A percentile compares a stretch with the other conserved stretches of the same genome.
phyloP scores from a whole-genome alignment of 2,797 vertebrate genomes.

The Arctocebus calabarensis region DNA sequence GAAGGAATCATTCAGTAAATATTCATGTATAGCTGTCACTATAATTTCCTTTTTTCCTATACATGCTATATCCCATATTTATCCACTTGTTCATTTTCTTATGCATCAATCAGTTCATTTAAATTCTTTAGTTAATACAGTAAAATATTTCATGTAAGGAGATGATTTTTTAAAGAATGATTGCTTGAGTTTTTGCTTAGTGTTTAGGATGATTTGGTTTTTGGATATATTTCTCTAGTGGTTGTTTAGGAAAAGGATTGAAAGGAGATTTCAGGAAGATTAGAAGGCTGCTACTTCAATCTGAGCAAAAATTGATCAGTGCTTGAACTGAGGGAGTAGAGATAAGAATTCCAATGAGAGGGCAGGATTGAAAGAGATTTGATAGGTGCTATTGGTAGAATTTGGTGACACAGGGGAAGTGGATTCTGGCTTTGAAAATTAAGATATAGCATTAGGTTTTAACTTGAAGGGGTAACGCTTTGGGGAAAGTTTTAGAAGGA shows the following conservation, averaged over 20 bases:
- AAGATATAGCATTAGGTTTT: constrained; percentile 41
- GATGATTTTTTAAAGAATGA: constrained; percentile 6
- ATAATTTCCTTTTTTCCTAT: background rate
- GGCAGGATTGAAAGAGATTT: constrained; percentile 11
- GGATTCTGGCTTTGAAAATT: constrained; percentile 52
- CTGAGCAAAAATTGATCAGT: constrained; percentile 69
- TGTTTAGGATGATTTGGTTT: constrained; percentile 15
- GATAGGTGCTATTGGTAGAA: background rate
- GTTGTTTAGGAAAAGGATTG: constrained; percentile 2
- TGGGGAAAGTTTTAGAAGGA: background rate
- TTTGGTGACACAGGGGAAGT: constrained; percentile 36
- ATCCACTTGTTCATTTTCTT: background rate
- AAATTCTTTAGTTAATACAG: background rate
- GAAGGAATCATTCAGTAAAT: background rate
- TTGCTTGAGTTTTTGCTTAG: background rate
- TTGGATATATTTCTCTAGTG: constrained; percentile 42
- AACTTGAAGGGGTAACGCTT: constrained; percentile 18
- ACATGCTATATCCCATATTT: background rate
- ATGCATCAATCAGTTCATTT: background rate
- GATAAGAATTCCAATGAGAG: constrained; percentile 64
- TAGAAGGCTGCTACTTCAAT: background rate
- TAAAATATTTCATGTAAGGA: background rate
- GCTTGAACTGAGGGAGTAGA: constrained; percentile 22
- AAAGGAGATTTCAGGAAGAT: constrained; percentile 54
- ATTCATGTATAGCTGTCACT: background rate